phyloP scores from a whole-genome alignment of 2,888 invertebrate genomes.

The Apodemia zela region DNA sequence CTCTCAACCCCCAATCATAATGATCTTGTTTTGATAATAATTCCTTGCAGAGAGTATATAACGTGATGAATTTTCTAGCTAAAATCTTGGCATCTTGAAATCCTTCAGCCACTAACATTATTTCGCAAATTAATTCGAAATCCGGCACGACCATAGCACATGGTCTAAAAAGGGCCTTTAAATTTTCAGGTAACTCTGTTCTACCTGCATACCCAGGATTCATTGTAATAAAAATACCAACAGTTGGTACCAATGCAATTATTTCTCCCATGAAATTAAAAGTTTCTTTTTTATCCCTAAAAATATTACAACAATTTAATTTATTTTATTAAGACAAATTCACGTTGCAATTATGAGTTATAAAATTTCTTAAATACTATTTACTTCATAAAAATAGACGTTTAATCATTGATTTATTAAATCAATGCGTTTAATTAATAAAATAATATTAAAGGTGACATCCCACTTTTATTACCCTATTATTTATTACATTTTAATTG shows the following conservation, averaged over 20 bases:
- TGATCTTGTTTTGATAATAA: constrained; percentile 97
- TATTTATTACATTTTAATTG: too few species aligned
- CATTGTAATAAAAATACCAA: constrained; percentile 98
- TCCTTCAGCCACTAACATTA: constrained; percentile 98
- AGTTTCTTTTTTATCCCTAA: constrained; percentile 89
- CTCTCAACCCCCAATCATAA: constrained; percentile 98
- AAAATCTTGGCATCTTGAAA: constrained; percentile 96
- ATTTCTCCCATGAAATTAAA: constrained; percentile 98
- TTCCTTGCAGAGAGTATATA: constrained; percentile 97
- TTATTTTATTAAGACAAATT: too few species aligned
- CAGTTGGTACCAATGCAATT: constrained; percentile 90
- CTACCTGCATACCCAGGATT: constrained; percentile 98
- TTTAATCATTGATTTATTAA: too few species aligned
- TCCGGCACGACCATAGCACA: constrained; percentile 99
- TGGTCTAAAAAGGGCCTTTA: constrained; percentile 88
- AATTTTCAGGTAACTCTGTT: constrained; percentile 91
- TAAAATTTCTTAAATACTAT: too few species aligned
- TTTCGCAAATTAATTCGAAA: constrained; percentile 97
- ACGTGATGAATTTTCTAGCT: constrained; percentile 96
- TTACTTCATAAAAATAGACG: too few species aligned
- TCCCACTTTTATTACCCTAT: too few species aligned
- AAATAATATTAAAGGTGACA: too few species aligned
- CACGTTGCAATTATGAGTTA: too few species aligned
- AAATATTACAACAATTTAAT: too few species aligned
- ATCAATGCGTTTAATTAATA: too few species aligned